phyloP scores from a whole-genome alignment of 2,797 vertebrate species.

The Momotus momota region DNA sequence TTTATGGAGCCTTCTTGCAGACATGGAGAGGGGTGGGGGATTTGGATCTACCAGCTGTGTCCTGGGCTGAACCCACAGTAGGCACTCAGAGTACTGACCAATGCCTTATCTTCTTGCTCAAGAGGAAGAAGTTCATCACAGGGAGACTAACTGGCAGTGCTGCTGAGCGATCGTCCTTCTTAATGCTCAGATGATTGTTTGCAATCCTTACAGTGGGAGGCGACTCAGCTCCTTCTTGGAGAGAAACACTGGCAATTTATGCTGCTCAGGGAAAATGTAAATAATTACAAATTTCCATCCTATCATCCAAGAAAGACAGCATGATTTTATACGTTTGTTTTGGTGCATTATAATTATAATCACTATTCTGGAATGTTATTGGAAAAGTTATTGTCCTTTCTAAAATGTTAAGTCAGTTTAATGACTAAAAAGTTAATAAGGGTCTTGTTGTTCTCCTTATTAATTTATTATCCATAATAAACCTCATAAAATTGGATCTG shows the following conservation, averaged over 20 bases:
- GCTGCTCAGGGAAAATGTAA: constrained; percentile 16
- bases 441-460: constrained; percentile 35
- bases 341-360: neutral
- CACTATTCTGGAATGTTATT: neutral
- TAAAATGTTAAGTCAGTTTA: constrained; percentile 34
- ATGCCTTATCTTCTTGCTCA: neutral
- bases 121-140: neutral
- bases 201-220: neutral
- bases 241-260: neutral
- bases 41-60: neutral
- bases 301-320: constrained; percentile 43
- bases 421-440: constrained; percentile 40
- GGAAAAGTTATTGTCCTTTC: constrained; percentile 47
- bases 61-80: neutral
- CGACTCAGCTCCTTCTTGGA: neutral
- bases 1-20: neutral
- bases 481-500: constrained; percentile 25
- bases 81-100: too few species aligned
- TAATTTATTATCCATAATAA: constrained; percentile 53
- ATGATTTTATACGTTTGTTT: constrained; percentile 36
- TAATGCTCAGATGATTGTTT: neutral
- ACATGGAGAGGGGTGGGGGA: neutral
- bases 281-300: constrained; percentile 54
- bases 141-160: rapidly evolving
- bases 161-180: neutral